Conservation (phyloP, 2,797 vertebrate genomes). For the Acanthurus lineatus region DNA sequence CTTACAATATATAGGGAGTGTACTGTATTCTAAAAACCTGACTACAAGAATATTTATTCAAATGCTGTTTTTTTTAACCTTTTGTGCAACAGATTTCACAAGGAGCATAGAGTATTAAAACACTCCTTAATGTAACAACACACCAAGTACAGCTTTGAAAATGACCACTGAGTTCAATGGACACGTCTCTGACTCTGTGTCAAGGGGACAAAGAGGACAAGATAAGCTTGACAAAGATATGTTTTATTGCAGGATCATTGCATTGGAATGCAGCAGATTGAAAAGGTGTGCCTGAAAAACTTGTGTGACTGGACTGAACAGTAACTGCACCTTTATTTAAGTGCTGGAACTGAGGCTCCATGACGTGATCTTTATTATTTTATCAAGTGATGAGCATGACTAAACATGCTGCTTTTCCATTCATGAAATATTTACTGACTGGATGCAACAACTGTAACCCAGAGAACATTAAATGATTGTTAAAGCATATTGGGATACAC, state of each 20-base stretch:
- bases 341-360: background rate
- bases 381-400: background rate
- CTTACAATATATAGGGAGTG: background rate
- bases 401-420: background rate
- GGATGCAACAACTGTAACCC: background rate
- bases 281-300: slow-evolving; percentile 8
- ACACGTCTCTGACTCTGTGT: slow-evolving; percentile 5
- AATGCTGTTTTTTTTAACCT: background rate
- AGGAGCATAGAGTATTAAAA: background rate
- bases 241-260: background rate
- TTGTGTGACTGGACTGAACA: background rate
- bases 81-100: background rate
- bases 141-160: background rate
- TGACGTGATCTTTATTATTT: background rate
- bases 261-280: slow-evolving; percentile 12
- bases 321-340: background rate
- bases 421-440: background rate
- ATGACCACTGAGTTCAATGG: background rate
- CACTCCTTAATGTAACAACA: background rate
- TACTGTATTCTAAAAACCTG: background rate
- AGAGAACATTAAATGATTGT: background rate
- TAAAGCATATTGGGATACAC: too few relatives aligned
- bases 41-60: background rate
- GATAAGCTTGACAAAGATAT: slow-evolving; percentile 2
- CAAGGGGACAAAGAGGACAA: slow-evolving; percentile 2